These are phyloP conservation scores for Todus mexicanus DNA, from an alignment of 2,797 vertebrate species.

Conservation along the genomic window DNA sequence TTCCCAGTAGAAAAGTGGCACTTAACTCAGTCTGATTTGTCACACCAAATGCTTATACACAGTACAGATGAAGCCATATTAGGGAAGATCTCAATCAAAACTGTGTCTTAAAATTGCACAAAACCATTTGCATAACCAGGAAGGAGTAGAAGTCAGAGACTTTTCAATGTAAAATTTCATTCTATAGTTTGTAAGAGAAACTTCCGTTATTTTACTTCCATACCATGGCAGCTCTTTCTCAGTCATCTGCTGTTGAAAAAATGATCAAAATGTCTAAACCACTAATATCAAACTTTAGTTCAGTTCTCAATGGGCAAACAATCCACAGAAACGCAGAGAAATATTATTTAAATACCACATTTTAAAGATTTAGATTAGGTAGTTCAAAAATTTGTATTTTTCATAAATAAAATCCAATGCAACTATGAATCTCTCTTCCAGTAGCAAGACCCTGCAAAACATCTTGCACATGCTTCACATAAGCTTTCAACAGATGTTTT, in stretches of 20 bases:
- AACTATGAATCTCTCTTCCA: constrained; percentile 33
- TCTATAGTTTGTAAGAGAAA: background rate
- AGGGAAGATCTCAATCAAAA: background rate
- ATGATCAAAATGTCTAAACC: background rate
- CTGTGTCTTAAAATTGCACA: background rate
- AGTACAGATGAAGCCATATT: background rate
- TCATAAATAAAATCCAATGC: constrained; percentile 44
- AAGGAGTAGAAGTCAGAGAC: background rate
- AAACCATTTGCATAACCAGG: background rate
- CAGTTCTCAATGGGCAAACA: constrained; percentile 24
- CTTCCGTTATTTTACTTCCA: background rate
- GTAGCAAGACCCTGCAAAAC: constrained; percentile 35
- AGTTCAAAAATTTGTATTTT: constrained; percentile 41
- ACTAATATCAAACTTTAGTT: background rate
- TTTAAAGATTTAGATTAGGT: constrained; percentile 37
- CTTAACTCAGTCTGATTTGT: background rate
- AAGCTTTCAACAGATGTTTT: constrained; percentile 62
- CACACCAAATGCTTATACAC: background rate
- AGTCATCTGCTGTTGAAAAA: background rate
- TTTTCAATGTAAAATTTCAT: background rate
- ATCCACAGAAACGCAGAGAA: background rate
- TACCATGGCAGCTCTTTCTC: background rate
- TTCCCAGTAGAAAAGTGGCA: background rate
- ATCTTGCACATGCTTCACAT: constrained; percentile 41
- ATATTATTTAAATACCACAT: constrained; percentile 38